Evolutionary conservation across 2,113 vertebrate species (phyloP), one percentile per base, ranked within the genome.

Genomic region (Irena cyanogastra): DNA sequence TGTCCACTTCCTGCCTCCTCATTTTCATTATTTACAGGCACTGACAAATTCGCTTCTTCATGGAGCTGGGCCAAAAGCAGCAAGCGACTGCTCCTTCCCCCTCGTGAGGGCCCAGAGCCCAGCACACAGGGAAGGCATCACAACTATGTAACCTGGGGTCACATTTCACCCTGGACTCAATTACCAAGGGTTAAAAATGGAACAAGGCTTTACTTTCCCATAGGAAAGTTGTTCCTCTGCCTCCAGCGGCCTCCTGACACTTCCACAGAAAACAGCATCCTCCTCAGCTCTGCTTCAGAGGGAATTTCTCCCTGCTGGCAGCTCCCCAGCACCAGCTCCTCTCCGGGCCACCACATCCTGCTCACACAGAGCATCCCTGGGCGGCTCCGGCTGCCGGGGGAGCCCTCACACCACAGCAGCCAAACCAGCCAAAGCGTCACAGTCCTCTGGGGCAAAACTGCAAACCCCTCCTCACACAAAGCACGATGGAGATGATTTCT

Each of bases 141-240:
- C 92, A 97, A 41, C 91, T 97, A 97, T 97, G 97, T 97, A 97
- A 97, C 97, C 97, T 93, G 89, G 49, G 96, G 97, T 97, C 97
- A 97, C 86, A 64, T 86, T 96, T 83, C 91, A 90, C 84, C 91
- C 96, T 95, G 97, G 93, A 65, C 97, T 97, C 94, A 97, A 97
- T 98, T 98, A 97, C 71, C 94, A 96, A 97, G 96, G 97, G 96
- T 95, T 97, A 97, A 97, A 97, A 98, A 97, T 97, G 97, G 97
- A 96, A 97, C 47, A 65, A 96, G 97, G 7, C 90, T 90, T 93
- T 20, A 97, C 97, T 98, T 98, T 98, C 97, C 97, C 97, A 98
- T 96, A 97, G 94, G 97, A 97, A 98, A 97, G 89, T 96, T 92
- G 72, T 54, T 93, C 71, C 71, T 64, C 66, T 24, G 2, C 84